Base-by-base conservation (phyloP, 2,797 vertebrate genomes). In the Cuniculus paca region DNA sequence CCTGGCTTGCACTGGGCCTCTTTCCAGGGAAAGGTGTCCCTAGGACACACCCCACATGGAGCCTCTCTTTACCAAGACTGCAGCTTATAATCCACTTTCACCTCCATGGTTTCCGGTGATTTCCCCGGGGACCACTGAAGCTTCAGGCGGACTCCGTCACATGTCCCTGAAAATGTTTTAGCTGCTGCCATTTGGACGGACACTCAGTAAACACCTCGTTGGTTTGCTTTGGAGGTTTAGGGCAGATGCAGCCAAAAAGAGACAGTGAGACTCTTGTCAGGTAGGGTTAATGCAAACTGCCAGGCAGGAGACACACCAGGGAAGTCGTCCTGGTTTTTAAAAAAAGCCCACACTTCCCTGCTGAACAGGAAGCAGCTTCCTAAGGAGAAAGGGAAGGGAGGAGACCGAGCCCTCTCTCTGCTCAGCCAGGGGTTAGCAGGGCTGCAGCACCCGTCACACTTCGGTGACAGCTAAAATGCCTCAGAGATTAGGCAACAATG, bases 401-500 rank as follows among this genome's bases (percentile, higher is more conserved):
- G 39, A n/a, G 77, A 81, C 9, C 39, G 90, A 88, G 91, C 54
- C 13, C 2, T 72, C 45, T 63, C 9, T 74, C 22, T 26, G 48
- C n/a, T 60, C 28, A 2, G 58, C 14, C 28, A 36, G 91, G 22
- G 81, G 36, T 75, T 58, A 88, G 19, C 75, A 31, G 61, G 90
- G 56, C 61, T 17, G 7, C 0, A 5, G 82, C 52, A 6, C 85
- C 88, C 34, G 63, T 88, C 89, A 85, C 60, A 80, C 50, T 80
- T 82, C 96, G 81, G 74, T 65, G 94, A 83, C 88, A 63, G 42
- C 77, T 50, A 39, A 88, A 63, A 82, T 50, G 87, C 94, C 93
- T 94, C n/a, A 70, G 92, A 96, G 90, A 96, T 93, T 75, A 96
- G 93, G 78, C 87, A 58, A 86, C 72, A 92, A 68, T 89, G 86